Base-by-base conservation (phyloP, 2,113 vertebrate genomes). In the Trochalopteron elliotii region DNA sequence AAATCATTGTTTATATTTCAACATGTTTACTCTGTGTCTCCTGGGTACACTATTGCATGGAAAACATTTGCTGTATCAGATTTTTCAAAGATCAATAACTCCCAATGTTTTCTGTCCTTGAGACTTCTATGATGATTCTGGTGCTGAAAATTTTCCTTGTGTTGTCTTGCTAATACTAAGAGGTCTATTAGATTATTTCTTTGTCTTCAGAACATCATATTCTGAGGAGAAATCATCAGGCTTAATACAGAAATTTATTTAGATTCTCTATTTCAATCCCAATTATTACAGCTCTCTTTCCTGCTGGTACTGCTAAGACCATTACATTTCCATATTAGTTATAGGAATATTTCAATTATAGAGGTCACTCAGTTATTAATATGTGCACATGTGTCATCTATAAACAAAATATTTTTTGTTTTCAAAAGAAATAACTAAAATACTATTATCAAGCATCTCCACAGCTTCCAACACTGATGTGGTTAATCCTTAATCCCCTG, bases 11-110 rank as follows among this genome's bases (percentile, higher is more conserved):
- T 94, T 79, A 81, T 92, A 86, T 93, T 92, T 90, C 45, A 83
- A 30, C 88, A 91, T 71, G 47, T 89, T 94, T 94, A 74, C 50
- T 76, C 53, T 76, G 45, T 12, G 9, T 91, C 79, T 95, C 75
- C 75, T 69, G 82, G 23, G 82, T 56, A 37, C n/a, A 61, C 22
- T 80, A 64, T 59, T 83, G 47, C 67, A 69, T 81, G 47, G 61
- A 92, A 96, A 95, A 92, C 28, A 83, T 80, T 96, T 74, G 39
- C 47, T 90, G 40, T 75, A 87, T 94, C 67, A 90, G 24, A 93
- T 87, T 93, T 94, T 81, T 94, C 60, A 81, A 91, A 94, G 89
- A 84, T 95, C 83, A 87, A 10, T 92, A 89, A 87, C 49, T 94
- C 60, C 35, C 40, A 71, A 9, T 60, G 49, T 83, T 92, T 94